Base-by-base conservation (phyloP, 2,797 vertebrate genomes). In the Pyrocephalus nanus region DNA sequence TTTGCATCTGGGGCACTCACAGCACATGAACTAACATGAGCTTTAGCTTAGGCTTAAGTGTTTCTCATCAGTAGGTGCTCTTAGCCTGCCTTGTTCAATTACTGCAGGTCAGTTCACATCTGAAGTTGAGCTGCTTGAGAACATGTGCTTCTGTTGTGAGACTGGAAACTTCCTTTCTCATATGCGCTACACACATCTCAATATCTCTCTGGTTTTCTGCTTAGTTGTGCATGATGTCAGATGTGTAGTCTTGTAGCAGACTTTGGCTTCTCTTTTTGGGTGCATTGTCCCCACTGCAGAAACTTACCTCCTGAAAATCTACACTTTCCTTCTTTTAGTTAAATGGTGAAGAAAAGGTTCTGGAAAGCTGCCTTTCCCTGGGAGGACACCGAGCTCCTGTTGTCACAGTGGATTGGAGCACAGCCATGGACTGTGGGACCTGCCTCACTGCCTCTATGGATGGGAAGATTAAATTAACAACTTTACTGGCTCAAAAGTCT, bases 381-480 rank as follows among this genome's bases (percentile, higher is more conserved):
- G 99, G 99, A 1, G 99, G 99, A 25, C 99, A 99, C 97, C 98
- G 99, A 94, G 99, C 99, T 5, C 99, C 99, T 0, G 99, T 99
- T 93, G 99, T 99, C 94, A 99, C 99, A 0, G 99, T 99, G 38
- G 99, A 99, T 25, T 99, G 99, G 99, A 99, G 98, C 97, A 99
- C 99, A 0, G 99, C 99, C 4, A 98, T 99, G 98, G 99, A 99
- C 97, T 99, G 99, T 1, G 99, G 99, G 54, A 99, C 99, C 61
- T 99, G 99, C 95, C 98, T 99, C 78, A 99, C 99, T 0, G 99
- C 99, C 51, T 99, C 99, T 34, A 99, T 99, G 99, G 99, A 99
- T 2, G 99, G 99, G 66, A 99, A 99, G 98, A 99, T 99, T 96
- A 99, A 99, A 97, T 97, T 99, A 95, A 99, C 99, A 93, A 99